phyloP scores from a whole-genome alignment of 2,888 invertebrate genomes.

The Calameuta pallipes region DNA sequence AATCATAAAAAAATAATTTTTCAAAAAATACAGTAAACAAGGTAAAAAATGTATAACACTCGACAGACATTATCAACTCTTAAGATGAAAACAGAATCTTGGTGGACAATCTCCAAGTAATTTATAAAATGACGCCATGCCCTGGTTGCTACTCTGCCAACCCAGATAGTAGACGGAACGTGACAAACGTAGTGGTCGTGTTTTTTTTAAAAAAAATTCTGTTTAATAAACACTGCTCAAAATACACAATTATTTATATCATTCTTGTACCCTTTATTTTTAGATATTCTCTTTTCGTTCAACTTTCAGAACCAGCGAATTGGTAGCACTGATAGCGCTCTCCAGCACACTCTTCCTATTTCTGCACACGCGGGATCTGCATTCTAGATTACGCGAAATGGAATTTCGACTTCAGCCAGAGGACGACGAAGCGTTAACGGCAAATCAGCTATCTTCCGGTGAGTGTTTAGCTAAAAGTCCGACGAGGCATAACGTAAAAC shows the following conservation, averaged over 20 bases:
- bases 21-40: neutral
- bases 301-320: constrained; percentile 81
- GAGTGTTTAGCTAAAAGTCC: constrained; percentile 33
- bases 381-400: constrained; percentile 84
- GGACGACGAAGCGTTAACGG: constrained; percentile 70
- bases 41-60: neutral
- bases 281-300: neutral
- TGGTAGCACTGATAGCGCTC: constrained; percentile 84
- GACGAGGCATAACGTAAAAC: neutral
- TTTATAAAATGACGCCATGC: constrained; percentile 38
- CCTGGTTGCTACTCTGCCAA: constrained; percentile 42
- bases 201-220: neutral
- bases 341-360: constrained; percentile 87
- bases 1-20: neutral
- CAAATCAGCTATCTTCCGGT: constrained; percentile 69
- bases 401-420: constrained; percentile 78
- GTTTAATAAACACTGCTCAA: neutral
- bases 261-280: neutral
- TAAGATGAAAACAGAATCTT: neutral
- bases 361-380: constrained; percentile 85
- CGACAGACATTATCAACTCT: neutral
- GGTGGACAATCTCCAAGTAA: constrained; percentile 18
- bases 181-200: constrained; percentile 23
- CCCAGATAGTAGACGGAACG: constrained; percentile 42
- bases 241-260: neutral